Conservation (phyloP, 1,140 invertebrate genomes). For the Caligus rogercresseyi region DNA sequence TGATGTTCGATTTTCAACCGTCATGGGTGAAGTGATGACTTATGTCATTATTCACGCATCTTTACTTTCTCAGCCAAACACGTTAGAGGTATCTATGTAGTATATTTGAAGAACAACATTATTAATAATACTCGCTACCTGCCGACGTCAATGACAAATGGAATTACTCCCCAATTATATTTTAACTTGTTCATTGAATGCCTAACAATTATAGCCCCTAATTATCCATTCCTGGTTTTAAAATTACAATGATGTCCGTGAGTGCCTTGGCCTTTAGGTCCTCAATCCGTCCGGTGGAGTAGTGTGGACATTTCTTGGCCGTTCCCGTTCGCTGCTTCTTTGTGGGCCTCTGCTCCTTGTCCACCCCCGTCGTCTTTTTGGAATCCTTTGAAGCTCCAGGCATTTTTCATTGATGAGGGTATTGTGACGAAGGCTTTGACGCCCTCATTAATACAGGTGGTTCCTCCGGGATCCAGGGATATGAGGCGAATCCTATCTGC, state of each 20-base stretch:
- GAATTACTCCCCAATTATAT: too few relatives aligned
- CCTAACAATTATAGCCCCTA: too few relatives aligned
- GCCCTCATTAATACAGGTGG: constrained; percentile 70
- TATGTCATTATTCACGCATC: too few relatives aligned
- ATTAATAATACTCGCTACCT: too few relatives aligned
- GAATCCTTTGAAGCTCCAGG: constrained; percentile 17
- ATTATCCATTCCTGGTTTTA: not conserved
- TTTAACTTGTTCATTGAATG: too few relatives aligned
- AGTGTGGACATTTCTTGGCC: constrained; percentile 42
- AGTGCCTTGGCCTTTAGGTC: constrained; percentile 35
- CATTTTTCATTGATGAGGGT: constrained; percentile 76
- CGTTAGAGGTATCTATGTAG: too few relatives aligned
- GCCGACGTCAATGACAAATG: too few relatives aligned
- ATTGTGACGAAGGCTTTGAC: constrained; percentile 56
- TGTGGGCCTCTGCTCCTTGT: constrained; percentile 40
- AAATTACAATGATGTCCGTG: too few relatives aligned
- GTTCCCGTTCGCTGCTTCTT: constrained; percentile 30
- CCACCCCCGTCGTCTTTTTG: constrained; percentile 24
- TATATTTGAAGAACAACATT: too few relatives aligned
- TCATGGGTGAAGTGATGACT: too few relatives aligned
- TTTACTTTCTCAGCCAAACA: too few relatives aligned
- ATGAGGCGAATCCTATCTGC: constrained; percentile 49
- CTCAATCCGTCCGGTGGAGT: constrained; percentile 44
- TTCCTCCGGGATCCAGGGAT: constrained; percentile 73
- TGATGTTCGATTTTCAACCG: too few relatives aligned